A percentile compares a stretch with the other conserved stretches of the same genome.
These are phyloP conservation scores for Odontamblyopus rebecca DNA, from an alignment of 2,797 vertebrate genomes.

Conservation along the genomic window DNA sequence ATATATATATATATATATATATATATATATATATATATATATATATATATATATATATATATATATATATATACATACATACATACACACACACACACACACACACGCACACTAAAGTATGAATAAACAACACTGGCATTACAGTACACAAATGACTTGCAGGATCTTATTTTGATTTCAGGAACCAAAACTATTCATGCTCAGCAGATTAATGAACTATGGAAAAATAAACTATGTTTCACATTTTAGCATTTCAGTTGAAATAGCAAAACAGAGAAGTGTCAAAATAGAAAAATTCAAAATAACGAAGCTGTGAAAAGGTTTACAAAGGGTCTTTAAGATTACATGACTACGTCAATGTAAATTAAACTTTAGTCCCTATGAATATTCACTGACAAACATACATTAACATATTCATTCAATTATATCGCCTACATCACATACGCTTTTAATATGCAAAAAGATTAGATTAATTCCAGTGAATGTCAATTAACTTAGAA, in stretches of 20 bases:
- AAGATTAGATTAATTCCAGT: background rate
- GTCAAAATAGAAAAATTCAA: background rate
- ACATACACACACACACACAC: no score
- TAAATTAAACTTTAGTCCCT: no score
- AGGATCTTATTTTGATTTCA: slow-evolving; percentile 16
- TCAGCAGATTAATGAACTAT: slow-evolving; percentile 16
- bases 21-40: no score
- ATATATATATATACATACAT: no score
- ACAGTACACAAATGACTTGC: background rate
- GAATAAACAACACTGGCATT: background rate
- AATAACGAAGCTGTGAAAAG: background rate
- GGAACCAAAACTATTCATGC: slow-evolving; percentile 40
- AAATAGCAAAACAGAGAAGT: background rate
- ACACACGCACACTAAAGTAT: no score
- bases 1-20: no score
- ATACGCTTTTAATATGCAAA: background rate
- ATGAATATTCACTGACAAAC: no score
- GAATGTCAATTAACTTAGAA: background rate
- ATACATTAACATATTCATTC: background rate
- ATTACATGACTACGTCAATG: background rate
- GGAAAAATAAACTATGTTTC: background rate
- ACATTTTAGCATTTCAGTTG: background rate
- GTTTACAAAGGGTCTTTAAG: background rate
- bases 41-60: no score
- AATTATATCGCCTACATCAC: background rate